These are phyloP conservation scores for Polia nebulosa DNA, from an alignment of 2,888 invertebrate species.

Conservation along the genomic window DNA sequence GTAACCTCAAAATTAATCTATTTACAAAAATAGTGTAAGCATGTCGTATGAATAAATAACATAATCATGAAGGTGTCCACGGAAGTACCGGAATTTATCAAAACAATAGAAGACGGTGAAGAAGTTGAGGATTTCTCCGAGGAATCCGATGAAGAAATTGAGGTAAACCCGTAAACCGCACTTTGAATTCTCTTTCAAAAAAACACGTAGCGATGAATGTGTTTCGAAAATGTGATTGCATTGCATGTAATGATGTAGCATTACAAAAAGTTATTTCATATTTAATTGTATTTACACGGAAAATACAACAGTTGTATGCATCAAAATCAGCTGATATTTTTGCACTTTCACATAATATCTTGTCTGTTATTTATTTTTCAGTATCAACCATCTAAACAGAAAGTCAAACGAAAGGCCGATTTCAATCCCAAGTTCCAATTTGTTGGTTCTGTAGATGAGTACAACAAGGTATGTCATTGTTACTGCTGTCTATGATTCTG, in stretches of 20 bases:
- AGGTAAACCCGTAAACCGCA: conserved; percentile 91
- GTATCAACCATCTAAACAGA: conserved; percentile 96
- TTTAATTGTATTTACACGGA: not conserved
- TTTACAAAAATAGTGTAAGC: conserved; percentile 50
- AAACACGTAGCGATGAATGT: not conserved
- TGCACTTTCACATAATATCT: no score
- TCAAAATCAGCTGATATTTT: not conserved
- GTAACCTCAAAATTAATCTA: conserved; percentile 73
- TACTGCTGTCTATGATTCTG: not conserved
- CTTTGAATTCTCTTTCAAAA: conserved; percentile 42
- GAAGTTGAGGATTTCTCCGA: conserved; percentile 95
- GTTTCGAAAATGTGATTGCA: not conserved
- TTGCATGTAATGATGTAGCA: no score
- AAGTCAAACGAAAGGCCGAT: conserved; percentile 93
- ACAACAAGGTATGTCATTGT: conserved; percentile 90
- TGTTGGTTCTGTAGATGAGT: conserved; percentile 94
- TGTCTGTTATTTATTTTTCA: conserved; percentile 78
- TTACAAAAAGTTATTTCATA: no score
- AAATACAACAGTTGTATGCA: not conserved
- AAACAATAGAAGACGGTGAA: conserved; percentile 96
- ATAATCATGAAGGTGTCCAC: conserved; percentile 74
- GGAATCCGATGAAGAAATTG: conserved; percentile 95
- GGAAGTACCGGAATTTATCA: conserved; percentile 92
- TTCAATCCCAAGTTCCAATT: conserved; percentile 96
- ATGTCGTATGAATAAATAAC: conserved; percentile 54